Evolutionary conservation across 2,888 invertebrate genomes (phyloP).

Genomic region (Mythimna albipuncta): DNA sequence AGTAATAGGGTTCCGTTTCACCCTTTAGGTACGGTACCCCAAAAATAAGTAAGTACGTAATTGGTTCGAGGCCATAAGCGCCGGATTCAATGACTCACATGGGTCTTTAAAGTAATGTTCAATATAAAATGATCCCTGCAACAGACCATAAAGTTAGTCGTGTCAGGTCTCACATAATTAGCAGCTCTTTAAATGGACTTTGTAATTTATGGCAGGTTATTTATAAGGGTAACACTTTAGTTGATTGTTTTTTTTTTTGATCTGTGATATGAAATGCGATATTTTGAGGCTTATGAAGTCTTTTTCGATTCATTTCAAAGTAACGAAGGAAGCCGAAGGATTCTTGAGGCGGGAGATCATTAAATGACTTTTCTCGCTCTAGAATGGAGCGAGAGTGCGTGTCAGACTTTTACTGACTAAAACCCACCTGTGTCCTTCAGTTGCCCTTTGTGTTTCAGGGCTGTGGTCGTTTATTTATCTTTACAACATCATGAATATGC

Average conservation of each 20-base stretch:
- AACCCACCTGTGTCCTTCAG: too few species aligned
- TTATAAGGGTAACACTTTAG: slow-evolving; percentile 33
- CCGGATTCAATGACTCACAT: slow-evolving; percentile 47
- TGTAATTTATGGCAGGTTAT: slow-evolving; percentile 43
- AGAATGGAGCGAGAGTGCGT: too few species aligned
- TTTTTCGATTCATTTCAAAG: slow-evolving; percentile 5
- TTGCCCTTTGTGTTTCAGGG: too few species aligned
- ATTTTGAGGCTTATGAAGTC: not conserved
- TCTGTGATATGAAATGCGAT: slow-evolving; percentile 19
- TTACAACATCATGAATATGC: not conserved
- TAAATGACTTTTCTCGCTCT: too few species aligned
- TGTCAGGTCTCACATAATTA: slow-evolving; percentile 34
- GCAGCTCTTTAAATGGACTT: slow-evolving; percentile 30
- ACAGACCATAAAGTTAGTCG: not conserved
- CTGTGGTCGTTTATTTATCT: not conserved
- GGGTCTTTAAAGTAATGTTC: slow-evolving; percentile 36
- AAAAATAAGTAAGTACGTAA: slow-evolving; percentile 42
- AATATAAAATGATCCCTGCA: slow-evolving; percentile 26
- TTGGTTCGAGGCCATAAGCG: slow-evolving; percentile 47
- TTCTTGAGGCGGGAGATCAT: too few species aligned
- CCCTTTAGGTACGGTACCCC: too few species aligned
- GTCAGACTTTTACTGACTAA: too few species aligned
- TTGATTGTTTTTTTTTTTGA: slow-evolving; percentile 11
- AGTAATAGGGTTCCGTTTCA: too few species aligned
- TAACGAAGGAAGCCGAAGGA: not conserved